phyloP scores from a whole-genome alignment of 1,140 invertebrate genomes.

The Hycleus cichorii region DNA sequence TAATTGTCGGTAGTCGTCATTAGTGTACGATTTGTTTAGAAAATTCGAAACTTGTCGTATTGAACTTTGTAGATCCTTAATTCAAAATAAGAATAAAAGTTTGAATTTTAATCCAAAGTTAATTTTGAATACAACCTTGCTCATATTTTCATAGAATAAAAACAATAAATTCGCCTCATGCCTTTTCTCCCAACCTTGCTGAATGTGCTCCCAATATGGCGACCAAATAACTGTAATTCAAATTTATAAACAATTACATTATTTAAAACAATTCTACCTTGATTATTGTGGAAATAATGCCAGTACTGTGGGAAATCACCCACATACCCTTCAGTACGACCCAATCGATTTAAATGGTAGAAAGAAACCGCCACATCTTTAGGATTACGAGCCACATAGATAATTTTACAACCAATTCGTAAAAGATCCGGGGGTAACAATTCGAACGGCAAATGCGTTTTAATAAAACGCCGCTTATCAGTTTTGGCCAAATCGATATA shows the following conservation, averaged over 20 bases:
- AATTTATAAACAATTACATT: slow-evolving; percentile 23
- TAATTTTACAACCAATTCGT: slow-evolving; percentile 54
- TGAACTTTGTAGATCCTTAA: background rate
- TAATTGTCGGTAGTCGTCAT: background rate
- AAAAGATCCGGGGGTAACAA: slow-evolving; percentile 60
- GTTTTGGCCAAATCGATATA: slow-evolving; percentile 43
- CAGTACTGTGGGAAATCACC: slow-evolving; percentile 70
- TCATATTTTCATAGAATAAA: slow-evolving; percentile 74
- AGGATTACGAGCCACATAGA: slow-evolving; percentile 75
- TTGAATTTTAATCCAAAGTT: background rate
- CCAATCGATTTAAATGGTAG: slow-evolving; percentile 67
- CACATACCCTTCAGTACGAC: slow-evolving; percentile 62
- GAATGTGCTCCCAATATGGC: slow-evolving; percentile 67
- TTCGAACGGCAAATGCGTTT: slow-evolving; percentile 62
- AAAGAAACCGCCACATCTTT: slow-evolving; percentile 81
- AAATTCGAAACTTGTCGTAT: background rate
- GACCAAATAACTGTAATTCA: slow-evolving; percentile 55
- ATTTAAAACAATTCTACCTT: slow-evolving; percentile 48
- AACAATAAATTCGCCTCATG: slow-evolving; percentile 65
- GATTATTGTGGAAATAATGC: slow-evolving; percentile 64
- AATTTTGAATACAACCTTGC: slow-evolving; percentile 15
- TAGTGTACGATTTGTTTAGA: background rate
- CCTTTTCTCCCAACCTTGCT: slow-evolving; percentile 60
- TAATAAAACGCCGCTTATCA: slow-evolving; percentile 54
- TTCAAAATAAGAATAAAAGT: background rate